Evolutionary conservation across 2,113 vertebrate genomes (phyloP), one percentile per base, ranked within the genome.

Genomic region (Hepsetus odoe): DNA sequence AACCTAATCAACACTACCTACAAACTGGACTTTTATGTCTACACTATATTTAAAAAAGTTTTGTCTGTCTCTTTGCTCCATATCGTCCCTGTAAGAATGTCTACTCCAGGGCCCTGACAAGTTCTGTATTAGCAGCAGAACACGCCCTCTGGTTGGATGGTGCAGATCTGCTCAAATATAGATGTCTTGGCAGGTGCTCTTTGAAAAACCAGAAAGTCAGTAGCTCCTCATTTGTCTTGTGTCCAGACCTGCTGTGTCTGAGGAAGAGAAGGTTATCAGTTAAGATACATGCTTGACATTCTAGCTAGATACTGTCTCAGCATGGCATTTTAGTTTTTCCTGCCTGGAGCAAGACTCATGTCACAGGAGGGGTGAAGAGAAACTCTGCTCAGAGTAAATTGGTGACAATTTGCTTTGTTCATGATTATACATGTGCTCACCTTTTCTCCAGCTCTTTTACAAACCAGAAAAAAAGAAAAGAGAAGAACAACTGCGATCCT

Each of bases 191-290:
- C 64, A 70, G 71, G 71, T 81, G 65, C 65, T 74, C 20, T 42
- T 24, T 66, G 26, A 20, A 72, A 44, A 6, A 65, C 32, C 32
- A 77, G 49, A 18, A 35, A 66, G 55, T 69, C 55, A 73, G 62
- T 73, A 76, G 35, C 53, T 73, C 74, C 61, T 77, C 69, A 42
- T 71, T 46, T 20, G 32, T 62, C 74, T 62, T 71, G 22, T 56
- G 66, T 13, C 32, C 32, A 61, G 69, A 53, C 26, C 44, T 53
- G 38, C 14, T 44, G 53, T 33, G 40, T 33, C 44, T 28, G 44
- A 78, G 64, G 44, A 74, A 74, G 72, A 72, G 20, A 35, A 78
- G 75, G 64, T 78, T 82, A 82, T 78, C 80, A 69, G 35, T 24
- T 32, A 51, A 33, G n/a, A 51, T 33, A 74, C 75, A 42, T 68